Percentiles rank a stretch among this genome's conserved stretches.
Conservation (phyloP, 2,797 vertebrate genomes). For the Sebastolobus altivelis region DNA sequence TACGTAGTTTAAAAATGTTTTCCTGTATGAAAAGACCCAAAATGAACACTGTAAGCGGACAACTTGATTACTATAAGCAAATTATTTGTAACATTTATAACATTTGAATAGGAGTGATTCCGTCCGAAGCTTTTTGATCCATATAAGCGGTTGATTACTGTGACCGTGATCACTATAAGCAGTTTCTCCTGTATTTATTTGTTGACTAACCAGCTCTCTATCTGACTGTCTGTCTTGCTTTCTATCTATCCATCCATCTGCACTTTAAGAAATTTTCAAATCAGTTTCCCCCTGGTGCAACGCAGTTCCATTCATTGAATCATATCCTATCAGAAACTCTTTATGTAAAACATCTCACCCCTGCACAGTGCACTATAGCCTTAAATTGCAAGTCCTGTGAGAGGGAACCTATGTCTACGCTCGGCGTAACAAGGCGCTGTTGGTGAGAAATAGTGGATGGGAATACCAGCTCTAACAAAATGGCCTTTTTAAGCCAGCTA, state of each 20-base stretch:
- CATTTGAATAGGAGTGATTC: too few relatives aligned
- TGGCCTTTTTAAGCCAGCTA: conserved; percentile 42
- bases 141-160: too few relatives aligned
- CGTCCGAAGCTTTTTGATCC: too few relatives aligned
- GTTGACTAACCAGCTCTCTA: not conserved
- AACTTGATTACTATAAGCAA: too few relatives aligned
- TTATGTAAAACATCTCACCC: conserved; percentile 1
- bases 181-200: not conserved
- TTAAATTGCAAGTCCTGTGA: conserved; percentile 30
- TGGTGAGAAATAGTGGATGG: conserved; percentile 32
- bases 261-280: not conserved
- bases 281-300: not conserved
- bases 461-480: conserved; percentile 32
- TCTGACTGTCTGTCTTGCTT: not conserved
- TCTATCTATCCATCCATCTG: conserved; percentile 3
- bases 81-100: too few relatives aligned
- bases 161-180: too few relatives aligned
- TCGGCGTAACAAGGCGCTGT: conserved; percentile 22
- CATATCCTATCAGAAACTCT: conserved; percentile 2
- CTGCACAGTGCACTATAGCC: conserved; percentile 4
- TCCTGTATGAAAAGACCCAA: too few relatives aligned
- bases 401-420: conserved; percentile 29
- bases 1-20: too few relatives aligned
- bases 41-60: too few relatives aligned
- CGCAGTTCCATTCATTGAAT: not conserved